Evolutionary conservation across 2,113 vertebrate species (phyloP).

Genomic region (Ciconia maguari): DNA sequence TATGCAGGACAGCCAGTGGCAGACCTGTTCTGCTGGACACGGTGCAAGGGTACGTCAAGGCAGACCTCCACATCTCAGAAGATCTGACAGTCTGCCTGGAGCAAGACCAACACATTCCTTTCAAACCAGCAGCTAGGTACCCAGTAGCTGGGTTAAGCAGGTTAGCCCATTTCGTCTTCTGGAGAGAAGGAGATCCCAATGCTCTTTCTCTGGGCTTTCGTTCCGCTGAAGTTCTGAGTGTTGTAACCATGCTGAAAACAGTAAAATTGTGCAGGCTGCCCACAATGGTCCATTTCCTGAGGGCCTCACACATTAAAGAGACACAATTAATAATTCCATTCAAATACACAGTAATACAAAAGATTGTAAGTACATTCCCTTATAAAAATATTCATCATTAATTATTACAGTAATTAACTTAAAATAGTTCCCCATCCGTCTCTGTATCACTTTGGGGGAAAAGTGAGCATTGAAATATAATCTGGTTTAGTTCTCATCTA

Average conservation of each 20-base stretch:
- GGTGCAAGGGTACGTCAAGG: not conserved
- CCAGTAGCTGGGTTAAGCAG: not conserved
- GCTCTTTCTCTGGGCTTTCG: not conserved
- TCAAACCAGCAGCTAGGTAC: not conserved
- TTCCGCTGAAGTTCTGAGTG: not conserved
- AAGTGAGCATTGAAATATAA: not conserved
- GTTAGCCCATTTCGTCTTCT: not conserved
- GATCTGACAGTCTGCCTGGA: not conserved
- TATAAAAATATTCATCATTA: not conserved
- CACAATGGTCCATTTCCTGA: not conserved
- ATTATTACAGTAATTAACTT: not conserved
- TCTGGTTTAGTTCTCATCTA: not conserved
- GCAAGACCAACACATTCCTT: not conserved
- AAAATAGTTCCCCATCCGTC: not conserved
- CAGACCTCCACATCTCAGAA: not conserved
- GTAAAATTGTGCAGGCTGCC: not conserved
- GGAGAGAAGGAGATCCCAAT: not conserved
- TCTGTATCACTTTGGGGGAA: not conserved
- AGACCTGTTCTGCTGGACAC: not conserved
- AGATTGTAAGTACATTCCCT: not conserved
- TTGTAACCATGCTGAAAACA: not conserved
- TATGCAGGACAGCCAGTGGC: not conserved
- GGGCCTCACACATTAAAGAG: not conserved
- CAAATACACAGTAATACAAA: not conserved
- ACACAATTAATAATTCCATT: not conserved